phyloP scores from a whole-genome alignment of 2,888 invertebrate species.

The Drosophila mimetica region DNA sequence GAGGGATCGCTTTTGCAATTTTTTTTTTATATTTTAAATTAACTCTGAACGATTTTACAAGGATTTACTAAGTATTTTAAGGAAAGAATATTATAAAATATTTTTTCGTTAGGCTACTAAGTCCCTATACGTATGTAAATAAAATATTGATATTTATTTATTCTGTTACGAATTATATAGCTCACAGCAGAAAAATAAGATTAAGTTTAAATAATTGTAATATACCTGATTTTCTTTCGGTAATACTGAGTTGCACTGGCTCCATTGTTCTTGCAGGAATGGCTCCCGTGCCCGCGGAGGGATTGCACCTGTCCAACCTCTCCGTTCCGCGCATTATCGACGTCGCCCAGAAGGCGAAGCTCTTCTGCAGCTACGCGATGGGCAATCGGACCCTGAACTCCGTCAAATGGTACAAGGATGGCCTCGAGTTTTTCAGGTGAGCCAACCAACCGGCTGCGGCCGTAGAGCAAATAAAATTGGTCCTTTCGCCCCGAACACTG shows the following conservation, averaged over 20 bases:
- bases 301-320: slow-evolving; percentile 82
- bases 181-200: too few species aligned
- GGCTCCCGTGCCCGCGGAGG: slow-evolving; percentile 76
- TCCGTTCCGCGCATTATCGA: slow-evolving; percentile 84
- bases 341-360: slow-evolving; percentile 83
- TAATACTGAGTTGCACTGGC: slow-evolving; percentile 4
- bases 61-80: too few species aligned
- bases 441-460: slow-evolving; percentile 39
- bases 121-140: too few species aligned
- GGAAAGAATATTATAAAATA: too few species aligned
- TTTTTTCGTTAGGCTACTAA: too few species aligned
- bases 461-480: slow-evolving; percentile 62
- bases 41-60: too few species aligned
- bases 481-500: neutral
- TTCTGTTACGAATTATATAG: too few species aligned
- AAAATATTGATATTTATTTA: too few species aligned
- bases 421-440: slow-evolving; percentile 84
- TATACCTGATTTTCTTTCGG: neutral
- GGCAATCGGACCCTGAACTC: slow-evolving; percentile 84
- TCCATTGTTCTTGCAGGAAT: slow-evolving; percentile 21
- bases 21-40: too few species aligned
- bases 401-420: slow-evolving; percentile 85
- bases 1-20: too few species aligned
- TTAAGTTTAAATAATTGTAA: too few species aligned
- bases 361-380: slow-evolving; percentile 84